Evolutionary conservation across 2,113 vertebrate genomes (phyloP).

Genomic region (Montifringilla adamsi): DNA sequence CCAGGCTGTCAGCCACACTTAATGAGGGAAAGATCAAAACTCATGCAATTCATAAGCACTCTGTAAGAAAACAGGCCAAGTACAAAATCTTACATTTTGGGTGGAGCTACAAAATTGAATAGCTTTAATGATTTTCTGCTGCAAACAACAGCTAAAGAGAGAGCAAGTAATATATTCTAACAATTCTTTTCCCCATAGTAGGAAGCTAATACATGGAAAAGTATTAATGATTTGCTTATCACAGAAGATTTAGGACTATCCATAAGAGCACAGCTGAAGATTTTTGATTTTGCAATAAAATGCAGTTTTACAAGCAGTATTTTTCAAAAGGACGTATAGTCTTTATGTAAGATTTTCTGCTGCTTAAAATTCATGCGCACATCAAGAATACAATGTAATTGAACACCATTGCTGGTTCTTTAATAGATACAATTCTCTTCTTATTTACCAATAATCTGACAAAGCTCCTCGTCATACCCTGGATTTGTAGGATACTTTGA

Average conservation of each 20-base stretch:
- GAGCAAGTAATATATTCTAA: conserved; percentile 8
- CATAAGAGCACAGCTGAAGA: not conserved
- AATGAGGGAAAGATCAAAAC: not conserved
- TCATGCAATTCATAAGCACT: conserved; percentile 1
- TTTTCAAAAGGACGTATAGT: not conserved
- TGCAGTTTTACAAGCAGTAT: not conserved
- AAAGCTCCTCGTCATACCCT: not conserved
- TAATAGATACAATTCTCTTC: not conserved
- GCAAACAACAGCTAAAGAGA: not conserved
- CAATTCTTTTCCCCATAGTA: conserved; percentile 39
- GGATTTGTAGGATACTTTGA: not conserved
- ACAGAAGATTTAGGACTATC: conserved; percentile 5
- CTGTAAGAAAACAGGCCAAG: not conserved
- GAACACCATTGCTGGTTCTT: not conserved
- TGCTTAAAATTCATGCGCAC: not conserved
- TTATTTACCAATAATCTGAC: conserved; percentile 6
- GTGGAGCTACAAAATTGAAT: not conserved
- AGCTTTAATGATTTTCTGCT: conserved; percentile 44
- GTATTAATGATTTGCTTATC: conserved; percentile 30
- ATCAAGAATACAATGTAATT: not conserved
- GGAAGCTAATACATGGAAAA: conserved; percentile 21
- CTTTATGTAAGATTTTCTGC: not conserved
- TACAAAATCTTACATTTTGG: not conserved
- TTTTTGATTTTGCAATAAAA: not conserved
- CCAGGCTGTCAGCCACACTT: not conserved